Base-by-base conservation (phyloP, 2,888 invertebrate genomes). In the Scelioninae gen. 1 region DNA sequence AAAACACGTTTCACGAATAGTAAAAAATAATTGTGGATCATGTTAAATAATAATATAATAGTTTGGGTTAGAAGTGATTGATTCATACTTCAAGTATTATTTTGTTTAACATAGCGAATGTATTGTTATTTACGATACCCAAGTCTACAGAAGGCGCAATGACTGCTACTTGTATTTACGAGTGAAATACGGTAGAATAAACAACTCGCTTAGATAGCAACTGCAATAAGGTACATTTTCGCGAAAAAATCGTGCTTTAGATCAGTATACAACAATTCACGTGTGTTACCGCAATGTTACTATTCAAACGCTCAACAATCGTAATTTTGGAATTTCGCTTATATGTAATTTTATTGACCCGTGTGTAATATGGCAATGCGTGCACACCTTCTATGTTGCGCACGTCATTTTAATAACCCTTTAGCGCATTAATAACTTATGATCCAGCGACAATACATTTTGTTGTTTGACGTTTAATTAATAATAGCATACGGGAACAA, bases 111-210 rank as follows among this genome's bases (percentile, higher is more conserved):
- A 58, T 16, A 29, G 53, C 29, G 47, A 74, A 34, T 63, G 16
- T 55, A 68, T 62, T 69, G 31, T 69, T 69, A 76, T 69, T 69
- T 65, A 65, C 58, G 69, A 58, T 60, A 53, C 65, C 13, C 58
- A n/a, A 55, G 38, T 51, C 31, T 31, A 34, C 65, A 60, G 31
- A 62, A 65, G 60, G n/a, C n/a, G 71, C 71, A 76, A 71, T 76
- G 65, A 71, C 78, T 78, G 68, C 49, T 45, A 51, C 53, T 68
- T 55, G 32, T 15, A 71, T 60, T 71, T 63, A 69, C 65, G 71
- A 71, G 65, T 78, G 58, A 78, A 71, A 78, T 78, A 78, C 78
- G 51, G 51, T 65, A 71, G 49, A 62, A 58, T 51, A 63, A 65
- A 58, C 65, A 78, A 6, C 58, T 62, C 38, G 13, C 34, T 45